These are phyloP conservation scores for Cephus cinctus DNA, from an alignment of 1,140 invertebrate genomes.

Conservation along the genomic window DNA sequence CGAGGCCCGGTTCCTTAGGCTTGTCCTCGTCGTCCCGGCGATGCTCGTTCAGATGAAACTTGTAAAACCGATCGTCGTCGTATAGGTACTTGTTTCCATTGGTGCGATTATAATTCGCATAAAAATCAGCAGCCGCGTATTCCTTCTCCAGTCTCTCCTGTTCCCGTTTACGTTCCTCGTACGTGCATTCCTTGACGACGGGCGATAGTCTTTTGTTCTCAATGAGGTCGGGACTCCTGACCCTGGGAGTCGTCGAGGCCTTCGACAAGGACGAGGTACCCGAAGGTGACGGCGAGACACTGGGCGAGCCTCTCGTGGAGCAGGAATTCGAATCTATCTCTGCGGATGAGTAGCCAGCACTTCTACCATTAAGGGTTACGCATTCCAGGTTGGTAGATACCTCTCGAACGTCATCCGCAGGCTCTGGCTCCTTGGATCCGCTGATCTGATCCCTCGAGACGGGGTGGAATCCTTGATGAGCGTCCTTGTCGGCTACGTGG, in stretches of 20 bases:
- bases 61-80: conserved; percentile 75
- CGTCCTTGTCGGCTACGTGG: neutral
- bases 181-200: conserved; percentile 66
- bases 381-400: no score
- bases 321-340: conserved; percentile 12
- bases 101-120: conserved; percentile 45
- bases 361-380: no score
- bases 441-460: no score
- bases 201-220: conserved; percentile 26
- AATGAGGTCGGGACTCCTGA: conserved; percentile 25
- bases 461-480: conserved; percentile 12
- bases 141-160: conserved; percentile 57
- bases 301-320: conserved; percentile 14
- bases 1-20: conserved; percentile 36
- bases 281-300: conserved; percentile 27
- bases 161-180: conserved; percentile 62
- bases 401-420: no score
- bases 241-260: conserved; percentile 31
- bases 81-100: conserved; percentile 59
- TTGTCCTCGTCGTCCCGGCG: conserved; percentile 59
- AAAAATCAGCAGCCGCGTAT: conserved; percentile 24
- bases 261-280: conserved; percentile 32
- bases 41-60: conserved; percentile 80
- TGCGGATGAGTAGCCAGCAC: no score
- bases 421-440: neutral